Conservation (phyloP, 92 coral and sea anemone species). For the Phenganax stokvisi region DNA sequence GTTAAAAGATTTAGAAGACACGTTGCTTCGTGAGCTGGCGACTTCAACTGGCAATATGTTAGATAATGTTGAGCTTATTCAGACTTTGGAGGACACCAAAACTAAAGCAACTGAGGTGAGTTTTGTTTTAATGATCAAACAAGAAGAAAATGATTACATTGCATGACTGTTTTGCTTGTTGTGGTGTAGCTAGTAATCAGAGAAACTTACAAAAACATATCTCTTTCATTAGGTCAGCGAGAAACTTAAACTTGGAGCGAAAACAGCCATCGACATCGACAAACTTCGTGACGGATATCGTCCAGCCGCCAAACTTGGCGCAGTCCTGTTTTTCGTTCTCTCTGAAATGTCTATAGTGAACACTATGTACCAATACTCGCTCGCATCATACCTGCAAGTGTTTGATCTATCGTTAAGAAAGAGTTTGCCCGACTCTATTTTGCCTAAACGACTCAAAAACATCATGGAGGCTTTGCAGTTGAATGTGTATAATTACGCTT, state of each 20-base stretch:
- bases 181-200: too few species aligned
- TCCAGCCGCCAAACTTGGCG: slow-evolving; percentile 98
- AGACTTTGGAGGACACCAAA: slow-evolving; percentile 95
- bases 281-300: slow-evolving; percentile 99
- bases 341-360: slow-evolving; percentile 98
- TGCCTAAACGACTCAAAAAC: slow-evolving; percentile 89
- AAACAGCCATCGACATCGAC: slow-evolving; percentile 96
- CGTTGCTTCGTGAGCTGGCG: slow-evolving; percentile 93
- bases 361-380: slow-evolving; percentile 97
- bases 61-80: slow-evolving; percentile 93
- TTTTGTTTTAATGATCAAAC: not conserved
- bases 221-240: slow-evolving; percentile 63
- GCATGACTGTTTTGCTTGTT: not conserved
- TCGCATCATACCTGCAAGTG: slow-evolving; percentile 87
- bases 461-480: slow-evolving; percentile 91
- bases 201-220: not conserved
- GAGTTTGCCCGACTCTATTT: slow-evolving; percentile 89
- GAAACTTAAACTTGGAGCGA: slow-evolving; percentile 96
- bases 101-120: slow-evolving; percentile 92
- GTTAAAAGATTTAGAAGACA: slow-evolving; percentile 91
- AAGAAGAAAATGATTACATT: not conserved
- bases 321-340: slow-evolving; percentile 94
- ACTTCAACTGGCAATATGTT: slow-evolving; percentile 99
- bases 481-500: slow-evolving; percentile 97
- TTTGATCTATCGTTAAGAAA: slow-evolving; percentile 89